Evolutionary conservation across 2,113 vertebrate species (phyloP).

Genomic region (Chelonoidis abingdonii): DNA sequence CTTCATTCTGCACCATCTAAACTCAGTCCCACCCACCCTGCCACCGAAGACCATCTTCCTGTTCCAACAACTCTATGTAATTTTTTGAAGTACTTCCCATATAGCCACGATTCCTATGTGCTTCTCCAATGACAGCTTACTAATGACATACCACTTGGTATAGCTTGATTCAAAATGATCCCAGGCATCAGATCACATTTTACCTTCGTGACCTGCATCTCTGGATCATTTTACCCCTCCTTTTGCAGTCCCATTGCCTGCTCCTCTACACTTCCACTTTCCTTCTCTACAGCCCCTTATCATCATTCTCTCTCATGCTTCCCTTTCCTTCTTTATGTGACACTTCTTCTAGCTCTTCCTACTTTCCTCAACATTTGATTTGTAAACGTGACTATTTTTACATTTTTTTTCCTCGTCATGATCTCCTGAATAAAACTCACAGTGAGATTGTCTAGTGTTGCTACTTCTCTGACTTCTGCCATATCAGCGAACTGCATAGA

Average conservation of each 20-base stretch:
- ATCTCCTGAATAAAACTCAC: not conserved
- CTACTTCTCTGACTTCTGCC: not conserved
- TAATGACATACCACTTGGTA: not conserved
- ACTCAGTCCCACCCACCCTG: not conserved
- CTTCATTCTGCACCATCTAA: not conserved
- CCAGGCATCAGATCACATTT: not conserved
- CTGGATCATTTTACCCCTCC: not conserved
- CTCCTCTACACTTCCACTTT: not conserved
- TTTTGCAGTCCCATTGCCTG: not conserved
- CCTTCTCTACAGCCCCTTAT: not conserved
- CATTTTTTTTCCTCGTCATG: accelerated
- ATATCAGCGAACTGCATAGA: not conserved
- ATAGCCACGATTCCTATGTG: not conserved
- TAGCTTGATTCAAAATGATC: not conserved
- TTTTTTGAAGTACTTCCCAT: not conserved
- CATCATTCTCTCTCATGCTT: not conserved
- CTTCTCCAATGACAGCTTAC: not conserved
- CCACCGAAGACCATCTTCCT: not conserved
- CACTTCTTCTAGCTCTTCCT: not conserved
- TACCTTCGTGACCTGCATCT: not conserved
- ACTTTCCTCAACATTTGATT: not conserved
- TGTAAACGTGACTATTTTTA: not conserved
- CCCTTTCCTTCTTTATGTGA: not conserved
- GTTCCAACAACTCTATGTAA: accelerated
- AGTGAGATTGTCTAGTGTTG: not conserved